Evolutionary conservation across 2,888 invertebrate genomes (phyloP), one percentile per base, ranked within the genome.

Genomic region (Poecilus cupreus): DNA sequence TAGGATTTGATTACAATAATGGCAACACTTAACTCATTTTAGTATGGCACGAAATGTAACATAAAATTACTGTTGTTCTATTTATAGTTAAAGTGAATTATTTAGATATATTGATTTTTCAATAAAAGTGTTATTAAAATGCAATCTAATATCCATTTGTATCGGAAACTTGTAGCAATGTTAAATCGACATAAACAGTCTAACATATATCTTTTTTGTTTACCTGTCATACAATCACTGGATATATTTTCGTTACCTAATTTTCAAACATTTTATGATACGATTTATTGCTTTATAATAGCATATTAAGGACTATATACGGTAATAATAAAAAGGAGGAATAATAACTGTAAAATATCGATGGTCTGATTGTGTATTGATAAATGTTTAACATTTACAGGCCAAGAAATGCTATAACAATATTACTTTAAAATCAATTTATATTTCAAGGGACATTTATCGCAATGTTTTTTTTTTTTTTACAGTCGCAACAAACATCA

Each of bases 401-500:
- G 6, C 20, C 54, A 60, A 10, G n/a, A 4, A 60, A 24, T 60
- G n/a, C 4, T 5, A 60, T 39, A 70, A 20, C 3, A 39, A 13
- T 8, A 51, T 51, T 18, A 13, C 1, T 51, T 18, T 18, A 3
- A 2, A 18, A 13, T 11, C n/a, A 46, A 13, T 46, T 8, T 3
- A 32, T 32, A 32, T 32, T 32, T 5, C 16, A 49, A 2, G 13
- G 0, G 1, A 16, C 6, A 54, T 22, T 54, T 1, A 54, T 10
- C n/a, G 4, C 46, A n/a, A 43, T 43, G 13, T 43, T 46, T 46
- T 46, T 46, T 32, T 54, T 37, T 82, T 80, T 51, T 64, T 46
- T 85, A 22, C 84, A 88, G 87, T 83, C 87, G 82, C 87, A 87
- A 82, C 87, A 87, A 82, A 86, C 84, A 83, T 83, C 86, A 57